Conservation (phyloP, 2,113 vertebrate genomes). For the Bettongia penicillata region DNA sequence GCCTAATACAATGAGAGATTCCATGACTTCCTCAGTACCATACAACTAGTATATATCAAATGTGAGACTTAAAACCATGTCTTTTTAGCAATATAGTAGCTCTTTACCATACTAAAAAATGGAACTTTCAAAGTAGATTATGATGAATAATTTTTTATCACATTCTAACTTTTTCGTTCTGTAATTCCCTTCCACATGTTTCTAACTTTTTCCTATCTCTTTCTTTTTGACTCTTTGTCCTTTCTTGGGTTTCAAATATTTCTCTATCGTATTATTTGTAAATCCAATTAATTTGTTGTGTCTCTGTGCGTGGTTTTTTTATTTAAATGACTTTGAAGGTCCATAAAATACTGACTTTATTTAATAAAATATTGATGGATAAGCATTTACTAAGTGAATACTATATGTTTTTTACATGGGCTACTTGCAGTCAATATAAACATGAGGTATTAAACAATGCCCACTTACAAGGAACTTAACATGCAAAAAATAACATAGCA, state of each 20-base stretch:
- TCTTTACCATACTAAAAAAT: not conserved
- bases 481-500: not conserved
- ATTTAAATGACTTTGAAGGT: not conserved
- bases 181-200: not conserved
- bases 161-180: not conserved
- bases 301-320: not conserved
- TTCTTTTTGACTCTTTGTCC: not conserved
- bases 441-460: not conserved
- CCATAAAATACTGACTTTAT: not conserved
- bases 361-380: not conserved
- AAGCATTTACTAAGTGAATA: too few relatives aligned
- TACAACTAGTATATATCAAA: not conserved
- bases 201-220: slow-evolving; percentile 21
- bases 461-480: not conserved
- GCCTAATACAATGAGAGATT: not conserved
- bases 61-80: not conserved
- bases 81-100: not conserved
- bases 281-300: not conserved
- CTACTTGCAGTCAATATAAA: not conserved
- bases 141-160: not conserved
- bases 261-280: not conserved
- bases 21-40: not conserved
- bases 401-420: not conserved
- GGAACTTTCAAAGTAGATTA: not conserved
- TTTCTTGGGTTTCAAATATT: not conserved